Percentiles rank a stretch among this genome's conserved stretches.
These are phyloP conservation scores for Silurus lanzhouensis DNA, from an alignment of 2,797 vertebrate genomes.

Conservation along the genomic window DNA sequence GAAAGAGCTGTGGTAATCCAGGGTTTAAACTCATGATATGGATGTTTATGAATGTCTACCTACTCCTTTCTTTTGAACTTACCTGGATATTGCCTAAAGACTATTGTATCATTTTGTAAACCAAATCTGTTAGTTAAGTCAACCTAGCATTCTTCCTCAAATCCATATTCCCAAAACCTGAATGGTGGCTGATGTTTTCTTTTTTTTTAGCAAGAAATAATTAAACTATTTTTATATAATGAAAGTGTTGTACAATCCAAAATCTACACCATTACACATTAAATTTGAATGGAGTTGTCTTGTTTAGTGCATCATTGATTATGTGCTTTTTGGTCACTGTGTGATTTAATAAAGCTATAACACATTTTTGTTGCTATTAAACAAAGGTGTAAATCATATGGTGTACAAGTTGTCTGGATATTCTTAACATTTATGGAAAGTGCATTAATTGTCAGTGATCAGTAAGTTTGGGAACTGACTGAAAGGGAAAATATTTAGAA, in stretches of 20 bases:
- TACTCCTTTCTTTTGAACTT: not conserved
- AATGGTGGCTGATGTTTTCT: not conserved
- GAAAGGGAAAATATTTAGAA: not conserved
- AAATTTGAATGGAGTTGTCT: not conserved
- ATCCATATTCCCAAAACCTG: not conserved
- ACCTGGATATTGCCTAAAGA: not conserved
- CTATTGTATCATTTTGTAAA: not conserved
- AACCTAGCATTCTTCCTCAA: not conserved
- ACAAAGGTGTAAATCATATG: not conserved
- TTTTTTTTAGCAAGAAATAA: too few species aligned
- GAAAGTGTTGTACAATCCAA: not conserved
- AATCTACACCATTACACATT: not conserved
- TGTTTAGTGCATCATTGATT: not conserved
- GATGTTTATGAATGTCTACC: not conserved
- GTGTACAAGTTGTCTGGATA: not conserved
- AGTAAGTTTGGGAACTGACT: not conserved
- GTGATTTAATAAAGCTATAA: not conserved
- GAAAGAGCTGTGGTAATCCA: slow-evolving; percentile 9
- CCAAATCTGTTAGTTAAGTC: not conserved
- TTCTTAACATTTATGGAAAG: not conserved
- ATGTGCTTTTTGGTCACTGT: not conserved
- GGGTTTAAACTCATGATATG: not conserved
- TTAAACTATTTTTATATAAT: not conserved
- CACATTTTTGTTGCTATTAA: not conserved
- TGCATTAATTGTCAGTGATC: not conserved